These are phyloP conservation scores for Phylloscopus whistleri DNA, from an alignment of 2,113 vertebrate genomes.

Conservation along the genomic window DNA sequence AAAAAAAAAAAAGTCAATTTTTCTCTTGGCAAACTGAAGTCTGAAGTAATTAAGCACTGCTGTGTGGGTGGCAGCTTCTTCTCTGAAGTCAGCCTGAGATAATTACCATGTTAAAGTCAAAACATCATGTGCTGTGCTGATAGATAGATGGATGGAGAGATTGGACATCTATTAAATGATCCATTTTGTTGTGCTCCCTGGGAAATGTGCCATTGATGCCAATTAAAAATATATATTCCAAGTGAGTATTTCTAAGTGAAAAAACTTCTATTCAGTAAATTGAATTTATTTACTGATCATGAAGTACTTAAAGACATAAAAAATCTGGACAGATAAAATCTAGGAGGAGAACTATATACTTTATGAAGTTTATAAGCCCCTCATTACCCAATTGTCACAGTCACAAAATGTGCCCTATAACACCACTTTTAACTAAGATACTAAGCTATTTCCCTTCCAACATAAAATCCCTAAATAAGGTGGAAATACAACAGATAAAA, in stretches of 20 bases:
- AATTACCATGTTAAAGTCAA: slow-evolving; percentile 88
- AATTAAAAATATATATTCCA: slow-evolving; percentile 83
- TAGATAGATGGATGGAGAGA: slow-evolving; percentile 84
- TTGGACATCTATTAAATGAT: slow-evolving; percentile 85
- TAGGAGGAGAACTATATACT: slow-evolving; percentile 46
- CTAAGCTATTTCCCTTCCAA: background rate
- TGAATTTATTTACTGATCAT: slow-evolving; percentile 78
- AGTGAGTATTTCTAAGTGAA: slow-evolving; percentile 76
- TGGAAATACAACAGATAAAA: slow-evolving; percentile 12
- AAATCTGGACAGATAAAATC: slow-evolving; percentile 52
- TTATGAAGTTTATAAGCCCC: slow-evolving; percentile 46
- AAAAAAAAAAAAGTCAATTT: slow-evolving; percentile 73
- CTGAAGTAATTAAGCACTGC: slow-evolving; percentile 85
- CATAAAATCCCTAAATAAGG: slow-evolving; percentile 2
- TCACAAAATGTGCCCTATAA: background rate
- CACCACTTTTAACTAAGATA: background rate
- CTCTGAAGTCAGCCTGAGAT: slow-evolving; percentile 83
- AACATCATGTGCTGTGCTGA: slow-evolving; percentile 80
- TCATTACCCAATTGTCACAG: slow-evolving; percentile 21
- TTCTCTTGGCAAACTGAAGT: slow-evolving; percentile 82
- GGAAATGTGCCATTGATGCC: slow-evolving; percentile 81
- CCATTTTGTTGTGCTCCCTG: slow-evolving; percentile 79
- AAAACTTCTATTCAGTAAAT: slow-evolving; percentile 75
- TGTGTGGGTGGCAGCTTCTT: slow-evolving; percentile 83
- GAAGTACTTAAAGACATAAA: slow-evolving; percentile 69